Evolutionary conservation across 2,888 invertebrate genomes (phyloP).

Genomic region (Nemoura dubitans): DNA sequence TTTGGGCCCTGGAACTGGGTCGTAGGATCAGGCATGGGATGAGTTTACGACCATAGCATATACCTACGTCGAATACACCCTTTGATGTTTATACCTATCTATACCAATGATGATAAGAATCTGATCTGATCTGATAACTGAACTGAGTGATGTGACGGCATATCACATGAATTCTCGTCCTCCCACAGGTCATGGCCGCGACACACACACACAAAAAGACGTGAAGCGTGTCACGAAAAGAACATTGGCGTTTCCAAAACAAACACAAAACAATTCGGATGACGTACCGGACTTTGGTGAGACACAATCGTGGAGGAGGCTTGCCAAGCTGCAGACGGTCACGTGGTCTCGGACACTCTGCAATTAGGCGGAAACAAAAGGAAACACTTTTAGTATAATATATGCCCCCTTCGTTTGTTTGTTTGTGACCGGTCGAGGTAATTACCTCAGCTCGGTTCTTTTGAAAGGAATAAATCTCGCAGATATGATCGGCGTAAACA

Average conservation of each 20-base stretch:
- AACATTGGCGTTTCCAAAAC: background rate
- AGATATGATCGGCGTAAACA: slow-evolving; percentile 12
- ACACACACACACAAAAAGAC: background rate
- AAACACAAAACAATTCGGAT: too few relatives aligned
- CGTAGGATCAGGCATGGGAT: too few relatives aligned
- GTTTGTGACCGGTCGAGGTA: background rate
- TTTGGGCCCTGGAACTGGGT: too few relatives aligned
- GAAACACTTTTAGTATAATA: too few relatives aligned
- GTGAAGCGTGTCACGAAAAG: background rate
- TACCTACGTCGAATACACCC: too few relatives aligned
- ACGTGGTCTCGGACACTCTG: slow-evolving; percentile 67
- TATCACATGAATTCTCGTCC: too few relatives aligned
- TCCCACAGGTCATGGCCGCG: too few relatives aligned
- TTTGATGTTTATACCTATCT: too few relatives aligned
- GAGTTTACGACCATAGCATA: too few relatives aligned
- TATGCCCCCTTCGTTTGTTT: background rate
- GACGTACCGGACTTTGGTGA: slow-evolving; percentile 62
- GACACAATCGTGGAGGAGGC: slow-evolving; percentile 68
- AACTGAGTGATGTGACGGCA: background rate
- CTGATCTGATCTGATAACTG: slow-evolving; percentile 58
- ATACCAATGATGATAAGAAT: too few relatives aligned
- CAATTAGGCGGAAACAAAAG: slow-evolving; percentile 51
- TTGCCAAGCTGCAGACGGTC: slow-evolving; percentile 65
- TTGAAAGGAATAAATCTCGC: background rate
- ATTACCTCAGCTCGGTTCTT: slow-evolving; percentile 4